These are phyloP conservation scores for Sarcophaga subvicina DNA, from an alignment of 2,888 invertebrate species.

Conservation along the genomic window DNA sequence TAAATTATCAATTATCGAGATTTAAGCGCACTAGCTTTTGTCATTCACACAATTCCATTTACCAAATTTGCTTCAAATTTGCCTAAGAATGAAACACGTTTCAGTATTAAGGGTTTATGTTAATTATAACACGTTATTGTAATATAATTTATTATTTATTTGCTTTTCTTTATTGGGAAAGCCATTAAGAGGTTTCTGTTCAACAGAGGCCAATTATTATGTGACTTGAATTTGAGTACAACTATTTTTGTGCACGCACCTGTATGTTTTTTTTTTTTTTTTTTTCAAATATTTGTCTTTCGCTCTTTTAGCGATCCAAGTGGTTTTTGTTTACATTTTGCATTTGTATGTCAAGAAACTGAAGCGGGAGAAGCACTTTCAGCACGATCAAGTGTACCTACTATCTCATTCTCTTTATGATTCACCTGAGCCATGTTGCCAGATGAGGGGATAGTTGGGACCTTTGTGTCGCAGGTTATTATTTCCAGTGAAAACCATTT, in stretches of 20 bases:
- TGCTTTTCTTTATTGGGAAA: constrained; percentile 26
- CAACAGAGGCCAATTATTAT: constrained; percentile 11
- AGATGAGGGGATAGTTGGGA: constrained; percentile 19
- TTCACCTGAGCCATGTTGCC: constrained; percentile 46
- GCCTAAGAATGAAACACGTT: constrained; percentile 39
- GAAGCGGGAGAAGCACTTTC: constrained; percentile 10
- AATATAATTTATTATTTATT: constrained; percentile 30
- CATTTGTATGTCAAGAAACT: constrained; percentile 28
- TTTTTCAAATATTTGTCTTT: constrained; percentile 36
- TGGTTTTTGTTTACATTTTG: constrained; percentile 61
- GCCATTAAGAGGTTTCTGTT: constrained; percentile 18
- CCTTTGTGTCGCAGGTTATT: neutral
- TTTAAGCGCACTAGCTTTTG: neutral
- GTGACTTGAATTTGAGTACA: neutral
- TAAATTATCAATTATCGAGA: constrained; percentile 34
- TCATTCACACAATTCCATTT: neutral
- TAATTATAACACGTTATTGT: constrained; percentile 3
- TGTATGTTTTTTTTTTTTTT: constrained; percentile 24
- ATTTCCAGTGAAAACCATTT: neutral
- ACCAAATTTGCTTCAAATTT: too few species aligned
- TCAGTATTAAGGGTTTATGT: neutral
- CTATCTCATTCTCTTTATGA: constrained; percentile 42
- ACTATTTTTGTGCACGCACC: constrained; percentile 29
- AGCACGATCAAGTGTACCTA: constrained; percentile 7
- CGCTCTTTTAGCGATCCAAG: constrained; percentile 34